phyloP scores from a whole-genome alignment of 1,140 invertebrate genomes.

The Pararge aegeria region DNA sequence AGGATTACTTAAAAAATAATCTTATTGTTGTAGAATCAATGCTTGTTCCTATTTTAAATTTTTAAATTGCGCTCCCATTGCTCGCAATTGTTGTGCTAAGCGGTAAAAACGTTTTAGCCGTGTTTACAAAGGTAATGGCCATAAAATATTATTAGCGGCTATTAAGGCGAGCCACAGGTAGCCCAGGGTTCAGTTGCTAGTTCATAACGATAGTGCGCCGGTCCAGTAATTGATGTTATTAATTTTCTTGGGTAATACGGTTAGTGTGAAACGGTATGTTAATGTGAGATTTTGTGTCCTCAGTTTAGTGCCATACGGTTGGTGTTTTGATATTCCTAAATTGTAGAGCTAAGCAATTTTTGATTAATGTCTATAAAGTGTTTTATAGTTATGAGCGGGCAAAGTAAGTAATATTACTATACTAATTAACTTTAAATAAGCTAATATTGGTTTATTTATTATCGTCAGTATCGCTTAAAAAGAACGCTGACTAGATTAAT shows the following conservation, averaged over 20 bases:
- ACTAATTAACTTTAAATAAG: no score
- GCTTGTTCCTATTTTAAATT: constrained; percentile 14
- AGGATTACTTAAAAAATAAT: constrained; percentile 14
- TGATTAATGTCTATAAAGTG: not conserved
- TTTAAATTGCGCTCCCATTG: constrained; percentile 31
- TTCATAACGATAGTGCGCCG: constrained; percentile 53
- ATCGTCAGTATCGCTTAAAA: no score
- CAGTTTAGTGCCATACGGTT: not conserved
- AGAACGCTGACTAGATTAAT: no score
- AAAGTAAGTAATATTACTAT: no score
- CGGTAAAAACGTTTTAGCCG: constrained; percentile 54
- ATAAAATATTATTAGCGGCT: constrained; percentile 72
- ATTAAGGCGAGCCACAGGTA: constrained; percentile 70
- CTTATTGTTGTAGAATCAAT: constrained; percentile 6
- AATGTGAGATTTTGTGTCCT: not conserved
- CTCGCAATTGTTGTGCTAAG: constrained; percentile 59
- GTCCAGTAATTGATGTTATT: constrained; percentile 61
- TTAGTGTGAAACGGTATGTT: not conserved
- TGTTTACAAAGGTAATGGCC: constrained; percentile 71
- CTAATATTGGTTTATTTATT: no score
- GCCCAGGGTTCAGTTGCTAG: constrained; percentile 47
- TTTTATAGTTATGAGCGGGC: no score
- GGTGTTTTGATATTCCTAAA: not conserved
- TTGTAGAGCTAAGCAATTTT: not conserved
- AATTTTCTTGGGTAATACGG: constrained; percentile 36